These are phyloP conservation scores for Shargacucullia verbasci DNA, from an alignment of 2,888 invertebrate genomes.

Conservation along the genomic window DNA sequence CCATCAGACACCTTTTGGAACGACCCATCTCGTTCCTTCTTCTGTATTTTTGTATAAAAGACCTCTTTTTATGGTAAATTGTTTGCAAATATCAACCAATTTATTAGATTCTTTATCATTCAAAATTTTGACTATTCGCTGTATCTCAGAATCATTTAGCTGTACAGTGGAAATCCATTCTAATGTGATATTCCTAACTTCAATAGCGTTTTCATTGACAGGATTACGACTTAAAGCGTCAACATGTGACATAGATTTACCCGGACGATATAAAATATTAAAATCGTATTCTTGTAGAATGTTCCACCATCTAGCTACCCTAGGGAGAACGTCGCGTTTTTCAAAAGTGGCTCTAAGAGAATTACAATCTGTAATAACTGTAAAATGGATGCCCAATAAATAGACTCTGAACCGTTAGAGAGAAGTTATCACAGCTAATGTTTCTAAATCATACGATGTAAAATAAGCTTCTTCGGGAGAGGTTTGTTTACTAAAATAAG, in stretches of 20 bases:
- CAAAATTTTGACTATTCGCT: slow-evolving; percentile 1
- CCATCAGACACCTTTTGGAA: slow-evolving; percentile 1
- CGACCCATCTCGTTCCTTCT: slow-evolving; percentile 1
- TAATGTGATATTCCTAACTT: not conserved
- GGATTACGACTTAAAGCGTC: slow-evolving; percentile 11
- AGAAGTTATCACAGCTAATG: not conserved
- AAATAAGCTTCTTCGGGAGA: not conserved
- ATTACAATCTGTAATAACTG: too few species aligned
- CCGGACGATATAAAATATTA: slow-evolving; percentile 1
- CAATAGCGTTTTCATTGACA: too few species aligned
- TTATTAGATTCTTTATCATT: not conserved
- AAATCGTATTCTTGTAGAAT: slow-evolving; percentile 9
- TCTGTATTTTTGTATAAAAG: slow-evolving; percentile 1
- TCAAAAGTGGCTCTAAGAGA: slow-evolving; percentile 8
- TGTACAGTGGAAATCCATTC: slow-evolving; percentile 7
- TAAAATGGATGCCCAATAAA: slow-evolving; percentile 1
- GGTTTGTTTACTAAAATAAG: slow-evolving; percentile 3
- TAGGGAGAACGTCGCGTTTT: slow-evolving; percentile 3
- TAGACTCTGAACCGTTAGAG: slow-evolving; percentile 2
- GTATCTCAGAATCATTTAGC: slow-evolving; percentile 10
- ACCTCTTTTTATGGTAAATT: slow-evolving; percentile 1
- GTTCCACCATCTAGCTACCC: slow-evolving; percentile 16
- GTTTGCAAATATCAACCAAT: not conserved
- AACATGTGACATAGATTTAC: slow-evolving; percentile 7
- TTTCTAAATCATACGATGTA: too few species aligned